These are phyloP conservation scores for Gallirallus australis DNA, from an alignment of 2,797 vertebrate species.

Conservation along the genomic window DNA sequence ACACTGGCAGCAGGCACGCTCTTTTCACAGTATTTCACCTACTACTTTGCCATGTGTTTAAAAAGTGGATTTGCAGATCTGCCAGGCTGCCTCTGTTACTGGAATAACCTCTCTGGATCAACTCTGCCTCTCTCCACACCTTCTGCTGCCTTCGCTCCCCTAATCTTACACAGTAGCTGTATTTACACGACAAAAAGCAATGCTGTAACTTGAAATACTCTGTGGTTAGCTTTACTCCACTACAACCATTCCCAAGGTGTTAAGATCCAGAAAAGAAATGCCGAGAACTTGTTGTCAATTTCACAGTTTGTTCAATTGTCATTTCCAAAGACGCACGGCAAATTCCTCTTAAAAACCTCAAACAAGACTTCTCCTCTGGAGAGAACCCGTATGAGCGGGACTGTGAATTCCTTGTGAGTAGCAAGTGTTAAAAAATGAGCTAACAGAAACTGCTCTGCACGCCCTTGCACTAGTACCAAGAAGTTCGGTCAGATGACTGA, in stretches of 20 bases:
- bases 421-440: not conserved
- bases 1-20: not conserved
- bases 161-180: not conserved
- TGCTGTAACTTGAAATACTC: constrained; percentile 21
- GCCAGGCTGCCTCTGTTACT: constrained; percentile 46
- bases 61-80: constrained; percentile 52
- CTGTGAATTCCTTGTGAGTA: not conserved
- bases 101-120: constrained; percentile 65
- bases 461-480: not conserved
- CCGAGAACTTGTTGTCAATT: constrained; percentile 41
- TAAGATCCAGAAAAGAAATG: not conserved
- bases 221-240: not conserved
- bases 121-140: constrained; percentile 21
- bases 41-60: constrained; percentile 50
- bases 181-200: not conserved
- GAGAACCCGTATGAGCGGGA: not conserved
- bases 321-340: not conserved
- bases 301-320: not conserved
- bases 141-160: constrained; percentile 29
- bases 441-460: not conserved
- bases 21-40: constrained; percentile 52
- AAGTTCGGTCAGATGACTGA: not conserved
- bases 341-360: not conserved
- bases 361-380: not conserved
- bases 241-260: not conserved